Evolutionary conservation across 2,797 vertebrate genomes (phyloP).

Genomic region (Emydoidea blandingii): DNA sequence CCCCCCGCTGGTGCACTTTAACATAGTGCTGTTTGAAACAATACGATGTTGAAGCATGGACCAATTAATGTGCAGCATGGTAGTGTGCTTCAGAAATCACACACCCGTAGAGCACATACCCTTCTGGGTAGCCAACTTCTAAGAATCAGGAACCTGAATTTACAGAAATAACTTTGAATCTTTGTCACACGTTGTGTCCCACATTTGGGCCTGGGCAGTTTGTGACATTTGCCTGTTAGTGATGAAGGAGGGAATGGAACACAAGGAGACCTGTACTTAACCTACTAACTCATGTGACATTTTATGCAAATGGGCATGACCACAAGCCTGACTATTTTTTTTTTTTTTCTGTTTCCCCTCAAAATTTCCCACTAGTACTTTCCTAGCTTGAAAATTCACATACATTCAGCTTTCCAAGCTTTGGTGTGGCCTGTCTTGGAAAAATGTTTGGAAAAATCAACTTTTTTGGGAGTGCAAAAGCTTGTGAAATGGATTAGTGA

Average conservation of each 20-base stretch:
- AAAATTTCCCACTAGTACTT: not conserved
- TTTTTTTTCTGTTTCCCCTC: not conserved
- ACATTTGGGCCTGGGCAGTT: not conserved
- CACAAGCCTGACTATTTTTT: not conserved
- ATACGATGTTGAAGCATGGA: not conserved
- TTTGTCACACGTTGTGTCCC: not conserved
- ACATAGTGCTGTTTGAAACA: not conserved
- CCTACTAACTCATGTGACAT: not conserved
- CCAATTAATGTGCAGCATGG: not conserved
- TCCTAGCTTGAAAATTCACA: not conserved
- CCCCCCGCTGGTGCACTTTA: not conserved
- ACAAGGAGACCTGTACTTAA: not conserved
- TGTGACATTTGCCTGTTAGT: not conserved
- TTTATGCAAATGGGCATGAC: not conserved
- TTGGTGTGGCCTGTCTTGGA: not conserved
- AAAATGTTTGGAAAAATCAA: accelerated
- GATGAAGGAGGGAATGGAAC: not conserved
- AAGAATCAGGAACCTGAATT: not conserved
- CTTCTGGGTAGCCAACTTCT: not conserved
- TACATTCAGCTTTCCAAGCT: not conserved
- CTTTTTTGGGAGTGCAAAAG: not conserved
- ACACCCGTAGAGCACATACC: not conserved
- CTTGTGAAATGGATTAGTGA: not conserved
- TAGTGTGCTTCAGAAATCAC: not conserved
- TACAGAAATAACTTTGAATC: not conserved